These are phyloP conservation scores for Galerucella calmariensis DNA, from an alignment of 2,888 invertebrate species.

Conservation along the genomic window DNA sequence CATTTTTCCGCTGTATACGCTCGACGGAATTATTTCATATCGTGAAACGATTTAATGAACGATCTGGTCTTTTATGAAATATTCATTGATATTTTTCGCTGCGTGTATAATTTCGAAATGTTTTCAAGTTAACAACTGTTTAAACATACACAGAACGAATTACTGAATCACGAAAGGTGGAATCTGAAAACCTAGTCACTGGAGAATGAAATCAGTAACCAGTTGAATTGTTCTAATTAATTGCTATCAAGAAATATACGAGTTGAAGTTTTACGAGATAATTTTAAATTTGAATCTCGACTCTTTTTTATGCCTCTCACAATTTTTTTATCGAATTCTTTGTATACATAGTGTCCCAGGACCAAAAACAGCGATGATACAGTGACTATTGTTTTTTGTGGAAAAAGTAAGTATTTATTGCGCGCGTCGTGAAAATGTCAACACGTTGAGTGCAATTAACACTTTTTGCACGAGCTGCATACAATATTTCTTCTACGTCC, in stretches of 20 bases:
- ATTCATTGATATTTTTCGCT: constrained; percentile 13
- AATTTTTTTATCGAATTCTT: too few species aligned
- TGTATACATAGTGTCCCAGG: too few species aligned
- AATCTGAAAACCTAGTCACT: constrained; percentile 4
- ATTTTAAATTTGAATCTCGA: too few species aligned
- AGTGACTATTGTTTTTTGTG: too few species aligned
- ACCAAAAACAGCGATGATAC: too few species aligned
- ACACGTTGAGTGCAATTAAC: too few species aligned
- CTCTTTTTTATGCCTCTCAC: too few species aligned
- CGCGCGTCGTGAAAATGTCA: too few species aligned
- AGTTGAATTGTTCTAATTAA: neutral
- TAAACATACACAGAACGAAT: constrained; percentile 27
- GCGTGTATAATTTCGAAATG: constrained; percentile 16
- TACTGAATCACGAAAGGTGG: constrained; percentile 20
- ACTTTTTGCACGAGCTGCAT: too few species aligned
- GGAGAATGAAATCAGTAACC: constrained; percentile 1
- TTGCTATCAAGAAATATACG: neutral
- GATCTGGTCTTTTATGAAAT: constrained; percentile 16
- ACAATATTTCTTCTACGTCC: too few species aligned
- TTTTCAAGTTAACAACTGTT: constrained; percentile 20
- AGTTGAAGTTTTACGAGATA: neutral
- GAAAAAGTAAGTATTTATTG: too few species aligned
- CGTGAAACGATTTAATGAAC: constrained; percentile 11
- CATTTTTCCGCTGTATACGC: neutral
- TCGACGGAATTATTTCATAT: neutral